Evolutionary conservation across 1,140 invertebrate species (phyloP).

Genomic region (Linepithema humile): DNA sequence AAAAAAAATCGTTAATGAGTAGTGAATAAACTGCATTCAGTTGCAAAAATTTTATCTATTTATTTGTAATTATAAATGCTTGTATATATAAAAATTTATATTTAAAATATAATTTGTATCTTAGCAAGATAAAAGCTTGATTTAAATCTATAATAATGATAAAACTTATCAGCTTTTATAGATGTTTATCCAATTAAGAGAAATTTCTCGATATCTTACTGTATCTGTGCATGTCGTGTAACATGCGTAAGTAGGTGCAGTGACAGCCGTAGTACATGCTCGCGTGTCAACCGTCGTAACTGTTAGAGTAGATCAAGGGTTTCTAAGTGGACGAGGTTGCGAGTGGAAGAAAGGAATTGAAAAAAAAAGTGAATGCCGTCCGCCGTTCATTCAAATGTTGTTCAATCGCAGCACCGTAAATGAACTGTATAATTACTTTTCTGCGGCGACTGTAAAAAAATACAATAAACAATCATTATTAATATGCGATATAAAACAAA

Average conservation of each 20-base stretch:
- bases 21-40: too few species aligned
- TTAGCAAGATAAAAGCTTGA: too few species aligned
- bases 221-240: neutral
- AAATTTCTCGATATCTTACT: neutral
- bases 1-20: too few species aligned
- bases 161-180: neutral
- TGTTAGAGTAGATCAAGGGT: constrained; percentile 45
- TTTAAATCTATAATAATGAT: too few species aligned
- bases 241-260: neutral
- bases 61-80: too few species aligned
- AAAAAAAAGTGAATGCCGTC: constrained; percentile 71
- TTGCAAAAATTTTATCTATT: too few species aligned
- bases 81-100: too few species aligned
- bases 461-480: too few species aligned
- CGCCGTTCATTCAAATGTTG: constrained; percentile 71
- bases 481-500: neutral
- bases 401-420: constrained; percentile 61
- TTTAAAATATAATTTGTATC: too few species aligned
- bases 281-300: constrained; percentile 61
- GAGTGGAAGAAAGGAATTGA: constrained; percentile 55
- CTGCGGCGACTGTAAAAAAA: neutral
- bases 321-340: constrained; percentile 40
- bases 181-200: too few species aligned
- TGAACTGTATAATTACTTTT: neutral
- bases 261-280: constrained; percentile 21